Percentiles rank a stretch among this genome's conserved stretches.
Conservation (phyloP, 2,797 vertebrate species). For the Notamacropus eugenii region DNA sequence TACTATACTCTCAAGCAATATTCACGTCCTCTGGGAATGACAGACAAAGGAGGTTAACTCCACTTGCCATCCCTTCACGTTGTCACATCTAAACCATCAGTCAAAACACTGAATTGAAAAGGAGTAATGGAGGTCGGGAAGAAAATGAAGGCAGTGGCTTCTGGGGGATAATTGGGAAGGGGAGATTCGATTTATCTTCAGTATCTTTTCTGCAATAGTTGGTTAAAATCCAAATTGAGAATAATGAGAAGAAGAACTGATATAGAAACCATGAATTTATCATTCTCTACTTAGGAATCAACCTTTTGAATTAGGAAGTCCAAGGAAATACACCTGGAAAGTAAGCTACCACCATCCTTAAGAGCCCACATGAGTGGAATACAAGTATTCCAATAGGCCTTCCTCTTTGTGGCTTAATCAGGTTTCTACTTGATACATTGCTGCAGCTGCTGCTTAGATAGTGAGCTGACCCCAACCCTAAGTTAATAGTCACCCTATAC, state of each 20-base stretch:
- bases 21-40: conserved; percentile 19
- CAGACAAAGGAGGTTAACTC: conserved; percentile 41
- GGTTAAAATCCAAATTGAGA: conserved; percentile 19
- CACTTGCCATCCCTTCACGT: conserved; percentile 25
- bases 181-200: neutral
- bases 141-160: neutral
- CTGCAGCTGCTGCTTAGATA: neutral
- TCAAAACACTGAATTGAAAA: conserved; percentile 40
- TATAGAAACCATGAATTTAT: neutral
- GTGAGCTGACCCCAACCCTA: neutral
- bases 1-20: neutral
- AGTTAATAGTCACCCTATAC: neutral
- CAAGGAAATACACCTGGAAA: neutral
- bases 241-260: conserved; percentile 24
- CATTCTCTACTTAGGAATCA: neutral
- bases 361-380: neutral
- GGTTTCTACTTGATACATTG: conserved; percentile 6
- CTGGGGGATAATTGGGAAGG: neutral
- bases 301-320: conserved; percentile 33
- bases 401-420: neutral
- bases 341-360: neutral
- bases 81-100: conserved; percentile 37
- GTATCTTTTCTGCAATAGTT: conserved; percentile 44
- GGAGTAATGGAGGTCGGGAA: neutral
- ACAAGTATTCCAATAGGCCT: neutral